These are phyloP conservation scores for Thelaira solivaga DNA, from an alignment of 2,888 invertebrate species.

Conservation along the genomic window DNA sequence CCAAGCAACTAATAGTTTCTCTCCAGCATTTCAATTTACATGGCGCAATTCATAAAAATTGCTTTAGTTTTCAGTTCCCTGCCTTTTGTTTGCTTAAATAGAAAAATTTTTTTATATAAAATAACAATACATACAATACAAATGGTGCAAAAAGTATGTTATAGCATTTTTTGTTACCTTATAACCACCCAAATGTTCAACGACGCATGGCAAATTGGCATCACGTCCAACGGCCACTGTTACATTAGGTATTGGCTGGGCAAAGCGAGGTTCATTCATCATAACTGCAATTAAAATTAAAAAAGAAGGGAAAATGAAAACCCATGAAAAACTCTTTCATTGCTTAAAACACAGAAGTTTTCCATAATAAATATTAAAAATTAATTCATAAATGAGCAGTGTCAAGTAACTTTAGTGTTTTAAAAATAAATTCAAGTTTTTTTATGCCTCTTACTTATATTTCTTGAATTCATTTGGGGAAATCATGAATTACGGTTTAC, in stretches of 20 bases:
- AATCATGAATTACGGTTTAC: constrained; percentile 11
- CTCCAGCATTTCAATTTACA: no score
- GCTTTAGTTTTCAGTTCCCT: not conserved
- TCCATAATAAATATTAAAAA: constrained; percentile 9
- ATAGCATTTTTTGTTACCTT: constrained; percentile 83
- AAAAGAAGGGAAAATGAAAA: not conserved
- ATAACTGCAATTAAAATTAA: constrained; percentile 82
- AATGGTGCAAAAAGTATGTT: no score
- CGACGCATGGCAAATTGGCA: constrained; percentile 92
- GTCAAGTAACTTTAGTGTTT: constrained; percentile 11
- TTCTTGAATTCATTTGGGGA: constrained; percentile 40
- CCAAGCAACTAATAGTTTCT: no score
- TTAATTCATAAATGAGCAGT: not conserved
- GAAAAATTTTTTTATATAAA: no score
- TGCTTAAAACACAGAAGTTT: not conserved
- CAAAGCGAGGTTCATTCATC: constrained; percentile 91
- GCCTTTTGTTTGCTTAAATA: no score
- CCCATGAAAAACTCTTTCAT: no score
- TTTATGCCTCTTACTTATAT: not conserved
- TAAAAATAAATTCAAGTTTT: constrained; percentile 7
- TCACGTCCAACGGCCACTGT: constrained; percentile 93
- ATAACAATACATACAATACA: no score
- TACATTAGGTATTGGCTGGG: constrained; percentile 94
- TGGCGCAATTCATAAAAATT: no score
- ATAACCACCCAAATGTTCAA: constrained; percentile 91